These are phyloP conservation scores for Sitodiplosis mosellana DNA, from an alignment of 1,140 invertebrate genomes.

Conservation along the genomic window DNA sequence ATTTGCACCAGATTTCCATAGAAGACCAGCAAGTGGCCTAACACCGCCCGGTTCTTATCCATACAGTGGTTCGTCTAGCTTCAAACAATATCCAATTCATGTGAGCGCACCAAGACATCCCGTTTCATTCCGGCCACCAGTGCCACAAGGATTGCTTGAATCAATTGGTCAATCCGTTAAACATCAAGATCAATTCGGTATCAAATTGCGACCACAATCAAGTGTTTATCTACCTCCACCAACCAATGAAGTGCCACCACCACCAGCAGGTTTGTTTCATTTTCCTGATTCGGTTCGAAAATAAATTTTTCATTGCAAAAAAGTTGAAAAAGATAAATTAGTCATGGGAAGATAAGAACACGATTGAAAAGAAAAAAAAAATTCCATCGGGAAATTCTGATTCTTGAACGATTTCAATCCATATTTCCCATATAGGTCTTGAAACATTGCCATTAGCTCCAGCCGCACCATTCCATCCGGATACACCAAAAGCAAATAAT, in stretches of 20 bases:
- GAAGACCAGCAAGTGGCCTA: slow-evolving; percentile 24
- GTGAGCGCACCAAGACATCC: slow-evolving; percentile 32
- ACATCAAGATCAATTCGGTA: slow-evolving; percentile 18
- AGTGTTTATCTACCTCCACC: slow-evolving; percentile 43
- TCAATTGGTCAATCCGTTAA: slow-evolving; percentile 36
- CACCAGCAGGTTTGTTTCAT: slow-evolving; percentile 1
- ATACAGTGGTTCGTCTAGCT: slow-evolving; percentile 16
- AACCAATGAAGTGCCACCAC: slow-evolving; percentile 29
- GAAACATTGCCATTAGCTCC: too few relatives aligned
- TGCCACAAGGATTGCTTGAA: slow-evolving; percentile 43
- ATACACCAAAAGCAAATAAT: background rate
- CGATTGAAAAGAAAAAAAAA: too few relatives aligned
- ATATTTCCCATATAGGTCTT: too few relatives aligned
- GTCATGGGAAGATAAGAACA: too few relatives aligned
- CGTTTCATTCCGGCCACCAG: slow-evolving; percentile 45
- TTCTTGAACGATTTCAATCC: too few relatives aligned
- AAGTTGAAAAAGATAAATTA: too few relatives aligned
- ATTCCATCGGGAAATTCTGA: too few relatives aligned
- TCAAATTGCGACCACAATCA: slow-evolving; percentile 22
- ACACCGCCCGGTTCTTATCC: slow-evolving; percentile 27
- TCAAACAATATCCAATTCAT: slow-evolving; percentile 12
- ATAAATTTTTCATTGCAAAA: too few relatives aligned
- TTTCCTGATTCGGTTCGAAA: too few relatives aligned
- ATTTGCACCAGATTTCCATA: slow-evolving; percentile 12
- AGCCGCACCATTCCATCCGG: too few relatives aligned